Evolutionary conservation across 2,888 invertebrate species (phyloP).

Genomic region (Tachina fera): DNA sequence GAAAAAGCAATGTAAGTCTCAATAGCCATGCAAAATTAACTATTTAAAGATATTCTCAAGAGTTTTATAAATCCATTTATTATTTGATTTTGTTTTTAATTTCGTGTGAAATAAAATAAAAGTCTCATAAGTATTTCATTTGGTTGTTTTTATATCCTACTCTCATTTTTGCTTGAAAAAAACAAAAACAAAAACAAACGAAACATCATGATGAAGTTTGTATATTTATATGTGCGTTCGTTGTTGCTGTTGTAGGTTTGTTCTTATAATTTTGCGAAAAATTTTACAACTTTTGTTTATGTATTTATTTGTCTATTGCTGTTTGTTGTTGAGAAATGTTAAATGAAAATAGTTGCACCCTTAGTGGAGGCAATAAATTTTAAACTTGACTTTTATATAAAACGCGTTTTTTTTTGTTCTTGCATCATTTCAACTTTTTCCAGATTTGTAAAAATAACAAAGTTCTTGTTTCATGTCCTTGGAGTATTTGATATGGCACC

Average conservation of each 20-base stretch:
- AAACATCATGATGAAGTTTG: too few relatives aligned
- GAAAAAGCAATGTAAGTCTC: not conserved
- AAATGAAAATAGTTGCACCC: conserved; percentile 72
- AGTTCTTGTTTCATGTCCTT: conserved; percentile 67
- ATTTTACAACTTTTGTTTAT: conserved; percentile 57
- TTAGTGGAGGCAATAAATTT: conserved; percentile 71
- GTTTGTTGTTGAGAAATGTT: conserved; percentile 52
- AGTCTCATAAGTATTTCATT: conserved; percentile 57
- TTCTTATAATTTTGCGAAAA: conserved; percentile 49
- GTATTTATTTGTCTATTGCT: conserved; percentile 28
- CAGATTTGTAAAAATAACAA: conserved; percentile 57
- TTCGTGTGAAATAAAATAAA: conserved; percentile 42
- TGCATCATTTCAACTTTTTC: conserved; percentile 14
- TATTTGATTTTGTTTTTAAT: conserved; percentile 54
- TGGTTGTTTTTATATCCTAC: not conserved
- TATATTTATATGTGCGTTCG: conserved; percentile 39
- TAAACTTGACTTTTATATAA: conserved; percentile 71
- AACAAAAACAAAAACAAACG: conserved; percentile 22
- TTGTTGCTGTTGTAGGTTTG: conserved; percentile 28
- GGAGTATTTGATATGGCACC: conserved; percentile 58
- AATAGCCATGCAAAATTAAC: conserved; percentile 26
- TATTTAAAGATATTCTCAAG: conserved; percentile 48
- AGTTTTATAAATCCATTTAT: conserved; percentile 67
- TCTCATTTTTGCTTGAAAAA: not conserved
- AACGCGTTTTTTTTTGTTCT: conserved; percentile 58